Conservation (phyloP, 2,888 invertebrate genomes). For the Sturmia bella region DNA sequence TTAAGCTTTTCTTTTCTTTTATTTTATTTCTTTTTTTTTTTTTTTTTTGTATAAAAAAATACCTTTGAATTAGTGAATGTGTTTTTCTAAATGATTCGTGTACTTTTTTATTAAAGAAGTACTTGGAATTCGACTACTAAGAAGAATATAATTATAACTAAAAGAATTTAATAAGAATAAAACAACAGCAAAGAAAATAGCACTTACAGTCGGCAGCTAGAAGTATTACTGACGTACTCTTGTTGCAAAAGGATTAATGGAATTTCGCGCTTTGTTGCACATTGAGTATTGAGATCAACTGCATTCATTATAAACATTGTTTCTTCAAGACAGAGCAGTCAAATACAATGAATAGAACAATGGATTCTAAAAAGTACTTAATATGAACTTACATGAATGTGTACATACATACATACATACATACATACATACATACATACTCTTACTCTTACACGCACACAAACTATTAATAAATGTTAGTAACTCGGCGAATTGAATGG, state of each 20-base stretch:
- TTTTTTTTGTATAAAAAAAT: background rate
- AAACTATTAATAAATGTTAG: slow-evolving; percentile 16
- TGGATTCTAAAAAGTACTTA: slow-evolving; percentile 5
- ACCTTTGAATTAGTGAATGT: slow-evolving; percentile 31
- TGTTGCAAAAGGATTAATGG: slow-evolving; percentile 54
- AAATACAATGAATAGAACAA: slow-evolving; percentile 25
- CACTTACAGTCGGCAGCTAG: slow-evolving; percentile 14
- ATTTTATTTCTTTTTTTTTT: background rate
- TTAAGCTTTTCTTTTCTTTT: slow-evolving; percentile 25
- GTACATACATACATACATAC: background rate
- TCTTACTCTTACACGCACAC: background rate
- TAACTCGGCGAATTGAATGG: slow-evolving; percentile 36
- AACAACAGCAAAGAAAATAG: slow-evolving; percentile 32
- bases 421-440: background rate
- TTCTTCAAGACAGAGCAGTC: background rate
- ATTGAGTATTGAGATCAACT: slow-evolving; percentile 53
- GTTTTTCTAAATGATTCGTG: slow-evolving; percentile 22
- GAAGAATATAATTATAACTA: slow-evolving; percentile 52
- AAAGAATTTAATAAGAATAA: slow-evolving; percentile 53
- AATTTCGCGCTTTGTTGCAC: slow-evolving; percentile 63
- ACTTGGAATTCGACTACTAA: slow-evolving; percentile 59
- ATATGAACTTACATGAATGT: too few relatives aligned
- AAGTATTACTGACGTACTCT: background rate
- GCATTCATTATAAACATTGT: slow-evolving; percentile 31
- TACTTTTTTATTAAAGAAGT: slow-evolving; percentile 39